Conservation (phyloP, 2,797 vertebrate species). For the Varecia variegata region DNA sequence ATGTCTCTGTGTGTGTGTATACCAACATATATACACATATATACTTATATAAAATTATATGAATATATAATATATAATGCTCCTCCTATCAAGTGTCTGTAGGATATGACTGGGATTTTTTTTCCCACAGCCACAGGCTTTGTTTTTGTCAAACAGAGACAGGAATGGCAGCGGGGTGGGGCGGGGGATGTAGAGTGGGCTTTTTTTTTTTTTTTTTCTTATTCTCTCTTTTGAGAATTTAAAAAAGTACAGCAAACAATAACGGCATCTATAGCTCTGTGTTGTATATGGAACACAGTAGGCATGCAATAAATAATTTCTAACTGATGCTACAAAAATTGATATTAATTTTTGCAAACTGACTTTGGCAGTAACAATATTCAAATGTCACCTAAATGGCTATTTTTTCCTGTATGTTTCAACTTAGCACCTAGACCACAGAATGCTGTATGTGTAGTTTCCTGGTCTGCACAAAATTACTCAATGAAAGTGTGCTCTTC, state of each 20-base stretch:
- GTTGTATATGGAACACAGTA: neutral
- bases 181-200: rapidly evolving
- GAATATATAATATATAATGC: too few species aligned
- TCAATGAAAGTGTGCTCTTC: neutral
- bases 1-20: neutral
- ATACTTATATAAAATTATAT: neutral
- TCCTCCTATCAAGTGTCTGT: neutral
- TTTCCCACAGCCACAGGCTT: neutral
- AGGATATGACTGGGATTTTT: neutral
- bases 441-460: neutral
- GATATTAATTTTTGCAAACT: neutral
- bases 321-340: neutral
- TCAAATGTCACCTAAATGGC: neutral
- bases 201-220: neutral
- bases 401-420: neutral
- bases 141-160: neutral
- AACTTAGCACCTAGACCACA: neutral
- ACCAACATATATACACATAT: neutral
- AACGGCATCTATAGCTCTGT: neutral
- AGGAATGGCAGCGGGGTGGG: too few species aligned
- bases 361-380: neutral
- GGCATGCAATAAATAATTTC: neutral
- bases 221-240: neutral
- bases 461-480: neutral
- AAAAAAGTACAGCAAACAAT: neutral